Conservation (phyloP, 1,140 invertebrate species). For the Trichoplusia ni region DNA sequence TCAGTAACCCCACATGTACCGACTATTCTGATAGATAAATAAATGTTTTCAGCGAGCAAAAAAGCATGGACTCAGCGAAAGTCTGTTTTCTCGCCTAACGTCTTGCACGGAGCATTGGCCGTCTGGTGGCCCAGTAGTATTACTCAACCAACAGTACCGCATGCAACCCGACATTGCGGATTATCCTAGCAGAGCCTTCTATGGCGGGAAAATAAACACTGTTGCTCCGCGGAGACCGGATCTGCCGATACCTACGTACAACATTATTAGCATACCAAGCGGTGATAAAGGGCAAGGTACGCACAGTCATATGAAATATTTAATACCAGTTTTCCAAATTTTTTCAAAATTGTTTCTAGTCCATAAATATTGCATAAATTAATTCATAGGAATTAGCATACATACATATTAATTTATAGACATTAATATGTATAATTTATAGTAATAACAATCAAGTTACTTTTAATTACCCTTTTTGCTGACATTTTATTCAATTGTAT, state of each 20-base stretch:
- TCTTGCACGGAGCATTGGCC: slow-evolving; percentile 49
- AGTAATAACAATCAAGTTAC: no score
- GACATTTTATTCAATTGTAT: no score
- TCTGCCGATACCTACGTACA: slow-evolving; percentile 77
- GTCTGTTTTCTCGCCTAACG: slow-evolving; percentile 85
- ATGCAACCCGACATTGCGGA: slow-evolving; percentile 91
- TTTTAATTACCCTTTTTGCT: no score
- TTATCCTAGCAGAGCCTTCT: slow-evolving; percentile 91
- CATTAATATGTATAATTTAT: no score
- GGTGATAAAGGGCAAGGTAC: slow-evolving; percentile 79
- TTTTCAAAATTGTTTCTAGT: no score
- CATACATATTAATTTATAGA: no score
- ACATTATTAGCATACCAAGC: slow-evolving; percentile 82
- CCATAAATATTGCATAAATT: no score
- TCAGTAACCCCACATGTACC: no score
- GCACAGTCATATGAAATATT: neutral
- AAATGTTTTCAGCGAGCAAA: slow-evolving; percentile 83
- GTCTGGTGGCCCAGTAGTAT: slow-evolving; percentile 75
- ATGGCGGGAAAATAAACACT: slow-evolving; percentile 82
- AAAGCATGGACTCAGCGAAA: slow-evolving; percentile 83
- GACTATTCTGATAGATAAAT: no score
- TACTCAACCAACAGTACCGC: slow-evolving; percentile 90
- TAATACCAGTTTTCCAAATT: no score
- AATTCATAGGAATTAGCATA: no score
- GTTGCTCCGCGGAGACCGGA: slow-evolving; percentile 40